Evolutionary conservation across 2,888 invertebrate genomes (phyloP), one percentile per base, ranked within the genome.

Genomic region (Zeuzera pyrina): DNA sequence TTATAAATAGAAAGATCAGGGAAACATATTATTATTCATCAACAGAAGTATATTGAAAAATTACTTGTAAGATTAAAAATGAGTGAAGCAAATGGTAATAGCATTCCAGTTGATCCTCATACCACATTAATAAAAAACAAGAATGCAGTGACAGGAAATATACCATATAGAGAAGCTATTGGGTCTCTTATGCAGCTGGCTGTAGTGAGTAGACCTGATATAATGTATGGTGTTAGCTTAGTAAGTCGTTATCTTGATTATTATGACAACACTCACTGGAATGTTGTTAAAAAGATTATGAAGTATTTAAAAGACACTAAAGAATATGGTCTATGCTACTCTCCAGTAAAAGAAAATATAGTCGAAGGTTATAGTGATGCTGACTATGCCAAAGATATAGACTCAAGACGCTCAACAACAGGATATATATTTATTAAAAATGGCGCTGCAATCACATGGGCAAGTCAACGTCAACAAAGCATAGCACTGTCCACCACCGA

Each of bases 151-250:
- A 24, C 34, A 6, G 34, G 35, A 21, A 23, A 38, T 8, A 30
- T 38, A 11, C 40, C 39, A 15, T 40, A 44, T 27, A 34, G 38
- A 36, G 41, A 44, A 32, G 44, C 36, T 7, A 37, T 42, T 0
- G 44, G 42, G 5, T 44, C 42, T 2, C 33, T 44, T 3, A 41
- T 43, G 38, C 38, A 38, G 21, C 29, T 35, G 10, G 38, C 40
- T 6, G 35, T 30, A 12, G 43, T 43, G 10, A 44, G 38, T 21
- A 24, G 41, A 22, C 39, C 43, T 5, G 40, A 44, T 12, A 44
- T 41, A 1, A 38, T 40, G 36, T 44, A 29, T 38, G 39, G 30
- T 2, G 41, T 44, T 3, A 41, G 36, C 11, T 10, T 36, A 23
- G 44, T 41, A 10, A 41, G 36, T 29, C 25, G 38, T 21, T 43